These are phyloP conservation scores for Conus ventricosus DNA, from an alignment of 1,140 invertebrate species.

Conservation along the genomic window DNA sequence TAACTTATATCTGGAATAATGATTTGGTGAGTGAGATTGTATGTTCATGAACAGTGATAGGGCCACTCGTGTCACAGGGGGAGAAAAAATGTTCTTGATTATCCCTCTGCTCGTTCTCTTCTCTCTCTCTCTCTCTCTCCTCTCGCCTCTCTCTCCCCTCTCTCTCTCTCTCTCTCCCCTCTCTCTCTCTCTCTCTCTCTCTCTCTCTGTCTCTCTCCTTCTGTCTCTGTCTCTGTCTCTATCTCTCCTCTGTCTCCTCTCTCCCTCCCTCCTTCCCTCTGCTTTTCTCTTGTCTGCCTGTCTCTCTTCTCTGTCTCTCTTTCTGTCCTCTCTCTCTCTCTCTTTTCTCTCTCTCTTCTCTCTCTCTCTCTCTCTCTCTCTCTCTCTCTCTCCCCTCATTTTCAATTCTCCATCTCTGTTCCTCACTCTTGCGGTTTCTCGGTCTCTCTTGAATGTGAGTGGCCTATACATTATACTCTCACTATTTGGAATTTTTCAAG, in stretches of 20 bases:
- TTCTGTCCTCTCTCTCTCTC: conserved; percentile 19
- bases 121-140: not conserved
- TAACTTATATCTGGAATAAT: too few species aligned
- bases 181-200: not conserved
- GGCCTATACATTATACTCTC: too few species aligned
- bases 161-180: too few species aligned
- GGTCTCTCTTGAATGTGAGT: too few species aligned
- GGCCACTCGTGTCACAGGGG: too few species aligned
- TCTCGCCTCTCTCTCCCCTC: too few species aligned
- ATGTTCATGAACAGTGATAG: too few species aligned
- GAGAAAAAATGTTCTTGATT: too few species aligned
- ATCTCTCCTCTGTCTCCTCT: not conserved
- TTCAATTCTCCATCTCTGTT: too few species aligned
- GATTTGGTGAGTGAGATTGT: too few species aligned
- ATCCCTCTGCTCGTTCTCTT: too few species aligned
- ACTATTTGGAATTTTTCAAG: too few species aligned
- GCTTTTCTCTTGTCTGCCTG: not conserved
- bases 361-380: conserved; percentile 27
- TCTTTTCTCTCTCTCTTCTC: conserved; percentile 18
- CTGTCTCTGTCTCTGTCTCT: conserved; percentile 11
- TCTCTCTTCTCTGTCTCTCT: not conserved
- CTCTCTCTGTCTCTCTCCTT: not conserved
- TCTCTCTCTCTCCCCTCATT: not conserved
- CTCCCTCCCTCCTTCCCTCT: not conserved
- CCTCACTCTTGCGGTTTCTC: not conserved